Conservation (phyloP, 2,797 vertebrate genomes). For the Phataginus tetradactyla region DNA sequence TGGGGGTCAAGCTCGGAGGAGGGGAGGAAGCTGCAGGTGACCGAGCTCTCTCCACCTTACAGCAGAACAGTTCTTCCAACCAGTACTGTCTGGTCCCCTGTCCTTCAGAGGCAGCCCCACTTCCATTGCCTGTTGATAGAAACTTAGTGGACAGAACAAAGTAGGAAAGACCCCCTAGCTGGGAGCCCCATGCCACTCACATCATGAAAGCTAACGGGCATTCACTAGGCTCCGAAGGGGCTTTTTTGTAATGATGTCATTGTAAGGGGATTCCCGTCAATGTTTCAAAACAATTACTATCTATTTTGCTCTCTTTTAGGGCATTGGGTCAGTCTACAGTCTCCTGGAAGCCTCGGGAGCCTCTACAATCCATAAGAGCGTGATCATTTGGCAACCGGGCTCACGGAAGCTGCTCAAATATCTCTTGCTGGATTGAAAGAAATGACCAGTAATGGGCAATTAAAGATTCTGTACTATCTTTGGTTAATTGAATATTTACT, state of each 20-base stretch:
- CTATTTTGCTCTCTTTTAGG: background rate
- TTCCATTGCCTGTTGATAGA: background rate
- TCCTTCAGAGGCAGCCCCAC: background rate
- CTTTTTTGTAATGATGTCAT: background rate
- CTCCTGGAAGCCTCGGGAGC: background rate
- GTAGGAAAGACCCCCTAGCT: accelerated
- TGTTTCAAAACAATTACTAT: background rate
- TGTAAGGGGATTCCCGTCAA: background rate
- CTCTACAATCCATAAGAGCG: too few species aligned
- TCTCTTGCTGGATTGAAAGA: background rate
- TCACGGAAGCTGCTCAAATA: background rate
- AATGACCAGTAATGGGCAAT: background rate
- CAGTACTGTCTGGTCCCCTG: background rate
- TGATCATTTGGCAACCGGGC: background rate
- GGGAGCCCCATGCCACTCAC: background rate
- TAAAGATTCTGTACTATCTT: background rate
- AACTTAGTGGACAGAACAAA: background rate
- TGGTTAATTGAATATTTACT: background rate
- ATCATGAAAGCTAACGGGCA: accelerated
- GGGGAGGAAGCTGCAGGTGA: background rate
- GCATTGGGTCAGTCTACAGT: background rate
- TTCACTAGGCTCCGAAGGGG: accelerated
- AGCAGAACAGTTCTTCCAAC: background rate
- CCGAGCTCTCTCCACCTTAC: background rate
- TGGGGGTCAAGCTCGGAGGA: accelerated